These are phyloP conservation scores for Condylura cristata DNA, from an alignment of 2,113 vertebrate genomes.

Conservation along the genomic window DNA sequence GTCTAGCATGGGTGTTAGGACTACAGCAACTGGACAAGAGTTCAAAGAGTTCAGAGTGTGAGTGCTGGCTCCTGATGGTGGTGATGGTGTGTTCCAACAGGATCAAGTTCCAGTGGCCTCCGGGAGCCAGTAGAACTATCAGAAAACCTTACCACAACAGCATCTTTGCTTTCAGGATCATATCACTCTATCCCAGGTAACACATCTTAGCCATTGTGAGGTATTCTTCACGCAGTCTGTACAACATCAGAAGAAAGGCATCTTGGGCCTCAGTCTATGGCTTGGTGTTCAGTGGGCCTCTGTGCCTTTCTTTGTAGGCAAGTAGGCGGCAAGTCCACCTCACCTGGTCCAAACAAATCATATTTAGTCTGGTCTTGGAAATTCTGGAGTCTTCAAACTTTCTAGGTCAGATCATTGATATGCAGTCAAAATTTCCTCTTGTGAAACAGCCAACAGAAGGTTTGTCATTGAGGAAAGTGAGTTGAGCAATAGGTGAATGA, in stretches of 20 bases:
- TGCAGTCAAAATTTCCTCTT: neutral
- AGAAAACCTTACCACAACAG: neutral
- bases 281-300: neutral
- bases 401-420: neutral
- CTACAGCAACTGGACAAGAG: neutral
- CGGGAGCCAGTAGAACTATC: neutral
- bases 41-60: conserved; percentile 9
- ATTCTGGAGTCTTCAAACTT: neutral
- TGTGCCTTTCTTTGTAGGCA: neutral
- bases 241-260: neutral
- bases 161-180: neutral
- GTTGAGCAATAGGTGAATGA: neutral
- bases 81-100: neutral
- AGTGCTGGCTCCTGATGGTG: neutral
- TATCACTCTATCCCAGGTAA: neutral
- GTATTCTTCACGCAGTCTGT: neutral
- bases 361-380: neutral
- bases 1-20: neutral
- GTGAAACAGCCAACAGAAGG: neutral
- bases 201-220: neutral
- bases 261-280: neutral
- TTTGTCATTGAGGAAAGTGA: neutral
- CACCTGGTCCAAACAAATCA: neutral
- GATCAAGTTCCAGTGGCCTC: neutral
- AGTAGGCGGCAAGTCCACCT: neutral